These are phyloP conservation scores for Mechanitis messenoides DNA, from an alignment of 2,888 invertebrate species.

Conservation along the genomic window DNA sequence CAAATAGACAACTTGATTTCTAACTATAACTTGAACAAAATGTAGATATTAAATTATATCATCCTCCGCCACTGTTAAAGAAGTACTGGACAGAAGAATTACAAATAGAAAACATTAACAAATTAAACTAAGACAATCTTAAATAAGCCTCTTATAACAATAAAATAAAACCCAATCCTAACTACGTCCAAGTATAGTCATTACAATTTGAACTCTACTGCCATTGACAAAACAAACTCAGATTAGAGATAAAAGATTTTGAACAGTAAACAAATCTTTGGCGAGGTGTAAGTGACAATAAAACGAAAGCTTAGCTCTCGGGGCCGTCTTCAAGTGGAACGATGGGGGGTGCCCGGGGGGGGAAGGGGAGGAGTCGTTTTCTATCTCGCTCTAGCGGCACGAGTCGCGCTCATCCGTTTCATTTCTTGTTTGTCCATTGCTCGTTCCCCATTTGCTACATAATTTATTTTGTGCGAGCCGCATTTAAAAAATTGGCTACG, in stretches of 20 bases:
- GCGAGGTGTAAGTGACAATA: conserved; percentile 74
- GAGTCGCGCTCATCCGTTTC: conserved; percentile 62
- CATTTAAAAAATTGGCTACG: conserved; percentile 73
- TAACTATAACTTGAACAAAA: no score
- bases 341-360: conserved; percentile 35
- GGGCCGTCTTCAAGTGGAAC: conserved; percentile 72
- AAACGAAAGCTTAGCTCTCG: conserved; percentile 72
- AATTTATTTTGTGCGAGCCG: conserved; percentile 72
- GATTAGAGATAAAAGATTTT: conserved; percentile 39
- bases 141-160: conserved; percentile 59
- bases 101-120: conserved; percentile 23
- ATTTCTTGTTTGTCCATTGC: conserved; percentile 68
- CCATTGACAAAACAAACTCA: conserved; percentile 31
- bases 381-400: conserved; percentile 55
- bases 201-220: conserved; percentile 37
- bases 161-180: no score
- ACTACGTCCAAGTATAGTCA: conserved; percentile 7
- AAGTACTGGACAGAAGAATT: neutral
- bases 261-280: conserved; percentile 60
- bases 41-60: no score
- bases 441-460: conserved; percentile 66
- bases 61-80: neutral
- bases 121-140: conserved; percentile 41
- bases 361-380: conserved; percentile 43
- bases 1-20: no score